Base-by-base conservation (phyloP, 2,888 invertebrate genomes). In the Holacanthella duospinosa region DNA sequence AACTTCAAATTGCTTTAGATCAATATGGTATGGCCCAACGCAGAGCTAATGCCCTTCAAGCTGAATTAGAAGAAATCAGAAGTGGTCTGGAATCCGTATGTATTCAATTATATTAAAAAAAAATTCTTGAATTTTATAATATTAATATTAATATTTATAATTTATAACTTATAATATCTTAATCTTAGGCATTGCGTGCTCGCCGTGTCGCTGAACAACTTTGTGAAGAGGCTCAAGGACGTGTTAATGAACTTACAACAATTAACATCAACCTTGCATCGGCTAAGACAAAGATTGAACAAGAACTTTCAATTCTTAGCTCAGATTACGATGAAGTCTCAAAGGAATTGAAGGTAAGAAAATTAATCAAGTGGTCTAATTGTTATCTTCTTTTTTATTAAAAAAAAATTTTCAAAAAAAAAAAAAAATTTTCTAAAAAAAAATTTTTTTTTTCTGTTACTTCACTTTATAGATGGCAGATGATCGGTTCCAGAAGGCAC, bases 261-360 rank as follows among this genome's bases (percentile, higher is more conserved):
- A 90, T 92, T 84, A 94, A 97, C 80, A 92, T 94, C 71, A 93
- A 93, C 82, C 82, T 99, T 77, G 87, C 92, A 65, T 90, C 94
- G 75, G 86, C 88, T 80, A 96, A 90, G 84, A 87, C 89, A 77
- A 94, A 94, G 82, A 84, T 96, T 77, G 96, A 96, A 81, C 93
- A 92, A 77, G 96, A 97, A 80, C 82, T 95, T 75, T 81, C 85
- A 61, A 87, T 89, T 74, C 85, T 97, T 75, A 90, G 94, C 74
- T 86, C 91, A 74, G 97, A 99, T 80, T 93, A 97, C 79, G 97
- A 99, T 78, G 99, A 99, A 81, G 90, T 96, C 77, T 90, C 91
- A 79, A 93, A 93, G 81, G 94, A 95, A 79, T 83, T 95, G 76
- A 88, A 90, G 79, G 85, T 93, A 74, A 65, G 65, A 55, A 60